These are phyloP conservation scores for Ammodytes dubius DNA, from an alignment of 2,113 vertebrate genomes.

Conservation along the genomic window DNA sequence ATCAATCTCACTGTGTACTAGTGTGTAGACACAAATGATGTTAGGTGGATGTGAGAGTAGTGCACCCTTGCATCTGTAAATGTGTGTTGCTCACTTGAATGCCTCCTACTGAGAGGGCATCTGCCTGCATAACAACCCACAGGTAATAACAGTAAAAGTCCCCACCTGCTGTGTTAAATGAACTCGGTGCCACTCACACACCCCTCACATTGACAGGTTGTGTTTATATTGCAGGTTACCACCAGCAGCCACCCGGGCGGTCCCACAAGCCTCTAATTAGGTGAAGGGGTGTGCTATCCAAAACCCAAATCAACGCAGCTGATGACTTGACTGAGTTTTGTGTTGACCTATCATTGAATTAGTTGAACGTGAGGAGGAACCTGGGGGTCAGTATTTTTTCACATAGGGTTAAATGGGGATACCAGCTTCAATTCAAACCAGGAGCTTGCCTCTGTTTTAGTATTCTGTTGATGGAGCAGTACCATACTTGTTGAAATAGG, in stretches of 20 bases:
- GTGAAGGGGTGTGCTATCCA: constrained; percentile 62
- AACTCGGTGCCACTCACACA: constrained; percentile 60
- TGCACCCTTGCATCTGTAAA: constrained; percentile 39
- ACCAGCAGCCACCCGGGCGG: constrained; percentile 55
- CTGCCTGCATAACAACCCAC: constrained; percentile 78
- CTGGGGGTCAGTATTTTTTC: constrained; percentile 35
- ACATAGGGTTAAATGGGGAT: neutral
- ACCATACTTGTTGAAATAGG: neutral
- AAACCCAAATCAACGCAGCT: constrained; percentile 60
- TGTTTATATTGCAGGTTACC: constrained; percentile 70
- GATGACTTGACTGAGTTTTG: constrained; percentile 43
- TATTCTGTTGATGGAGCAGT: neutral
- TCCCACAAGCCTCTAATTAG: constrained; percentile 72
- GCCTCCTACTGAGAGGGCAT: constrained; percentile 76
- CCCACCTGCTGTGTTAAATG: constrained; percentile 70
- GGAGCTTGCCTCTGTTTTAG: neutral
- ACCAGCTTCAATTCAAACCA: constrained; percentile 12
- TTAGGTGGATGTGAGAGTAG: constrained; percentile 9
- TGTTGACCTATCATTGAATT: constrained; percentile 42
- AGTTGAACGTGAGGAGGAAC: constrained; percentile 53
- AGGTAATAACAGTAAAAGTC: constrained; percentile 80
- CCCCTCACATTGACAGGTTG: constrained; percentile 60
- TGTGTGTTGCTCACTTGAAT: constrained; percentile 54
- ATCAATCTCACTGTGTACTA: neutral
- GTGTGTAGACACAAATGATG: constrained; percentile 26